Evolutionary conservation across 2,113 vertebrate species (phyloP), one percentile per base, ranked within the genome.

Genomic region (Podarcis raffonei): DNA sequence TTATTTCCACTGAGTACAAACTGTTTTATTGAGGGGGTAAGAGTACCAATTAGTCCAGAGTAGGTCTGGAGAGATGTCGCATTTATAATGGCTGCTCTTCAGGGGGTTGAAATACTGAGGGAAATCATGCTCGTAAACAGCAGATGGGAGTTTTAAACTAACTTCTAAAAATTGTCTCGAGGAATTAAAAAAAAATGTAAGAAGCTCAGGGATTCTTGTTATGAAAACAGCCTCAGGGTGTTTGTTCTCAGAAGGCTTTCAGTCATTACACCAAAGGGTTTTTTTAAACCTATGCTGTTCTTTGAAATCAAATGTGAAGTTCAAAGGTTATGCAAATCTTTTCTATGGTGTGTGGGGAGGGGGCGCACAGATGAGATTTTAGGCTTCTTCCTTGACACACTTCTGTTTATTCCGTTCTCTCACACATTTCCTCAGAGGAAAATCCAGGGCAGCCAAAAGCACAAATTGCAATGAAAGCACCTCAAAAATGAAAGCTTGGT

Each of bases 301-400:
- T 91, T 89, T 68, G 81, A 93, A 91, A 87, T 30, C 16, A 88
- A 30, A 93, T 78, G 1, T 87, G 4, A 76, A 87, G 87, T 88
- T 79, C 85, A 74, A 86, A 85, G 76, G 4, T 87, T 90, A 79
- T 1, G 0, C 72, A 85, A 86, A 86, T 84, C 71, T 30, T 84
- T 90, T 90, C 37, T 71, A n/a, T 71, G 11, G 35, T 0, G 16
- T 90, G 84, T 83, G 18, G 42, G 30, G 89, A 3, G 23, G 2
- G 22, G 8, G 48, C 48, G 12, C 11, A 53, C 48, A 53, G 9
- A 53, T 53, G 77, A 89, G 35, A 90, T 23, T 92, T 22, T 27
- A 81, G 5, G 65, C 75, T 95, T 74, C 3, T 81, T 91, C 5
- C 30, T 71, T 25, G 15, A 62, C 11, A 81, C 69, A 22, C 12